Base-by-base conservation (phyloP, 2,797 vertebrate species). In the Masticophis lateralis region DNA sequence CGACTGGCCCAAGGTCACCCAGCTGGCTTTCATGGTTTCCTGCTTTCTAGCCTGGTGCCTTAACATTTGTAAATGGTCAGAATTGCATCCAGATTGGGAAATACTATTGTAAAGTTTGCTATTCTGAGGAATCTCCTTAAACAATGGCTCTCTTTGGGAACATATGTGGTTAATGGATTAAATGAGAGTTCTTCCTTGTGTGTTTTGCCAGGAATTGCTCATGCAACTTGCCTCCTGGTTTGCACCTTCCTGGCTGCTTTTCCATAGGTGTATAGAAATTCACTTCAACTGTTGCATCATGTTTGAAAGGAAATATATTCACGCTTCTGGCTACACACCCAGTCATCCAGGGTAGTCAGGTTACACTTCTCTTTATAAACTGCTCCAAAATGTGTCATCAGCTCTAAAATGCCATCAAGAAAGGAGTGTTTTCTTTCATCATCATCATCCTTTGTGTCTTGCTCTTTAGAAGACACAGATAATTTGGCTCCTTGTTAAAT, bases 261-360 rank as follows among this genome's bases (percentile, higher is more conserved):
- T 90, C 32, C 59, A 61, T 27, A 94, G 88, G 79, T 56, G 89
- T 95, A 94, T 96, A 92, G 96, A 95, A 97, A 97, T 97, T 94
- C 94, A 94, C 90, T 88, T 94, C 74, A 0, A 1, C 3, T 93
- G 51, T 97, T 97, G 95, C 95, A 96, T 97, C 96, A 97, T 7
- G 90, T 59, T 60, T 94, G 91, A 96, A 94, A 96, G 91, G 89
- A 96, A 92, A 93, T 94, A 37, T 89, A 59, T 96, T 96, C 91
- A 86, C 28, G 25, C 27, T 7, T 74, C 59, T 27, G 32, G 66
- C 20, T 86, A 94, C 63, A 47, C 92, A 96, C 61, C 12, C 88
- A 89, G 91, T 91, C 0, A 11, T 86, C 90, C 69, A 88, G 69
- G 94, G 94, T 87, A 86, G 93, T 94, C 51, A 0, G 83, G n/a